Base-by-base conservation (phyloP, 2,888 invertebrate species). In the Tiphia femorata region DNA sequence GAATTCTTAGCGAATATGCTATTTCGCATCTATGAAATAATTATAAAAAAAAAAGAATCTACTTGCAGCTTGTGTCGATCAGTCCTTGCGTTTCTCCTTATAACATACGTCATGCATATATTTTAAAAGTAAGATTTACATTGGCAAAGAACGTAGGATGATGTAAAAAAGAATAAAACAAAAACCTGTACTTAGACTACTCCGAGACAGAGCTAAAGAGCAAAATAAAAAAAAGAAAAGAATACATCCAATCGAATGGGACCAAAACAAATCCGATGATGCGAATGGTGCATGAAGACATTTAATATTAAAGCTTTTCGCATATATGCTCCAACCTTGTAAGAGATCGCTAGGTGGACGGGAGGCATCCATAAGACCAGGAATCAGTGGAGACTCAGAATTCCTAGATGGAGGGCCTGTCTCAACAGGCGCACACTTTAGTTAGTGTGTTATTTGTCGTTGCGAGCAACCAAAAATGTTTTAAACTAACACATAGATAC, bases 301-400 rank as follows among this genome's bases (percentile, higher is more conserved):
- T 3, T 23, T 43, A 43, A 29, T 19, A 30, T 20, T 19, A 30
- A 30, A 44, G 2, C n/a, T 50, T 68, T 70, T 62, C 60, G 61
- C 63, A 69, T 70, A 59, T 68, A 60, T 72, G 69, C 63, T 78
- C 83, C 79, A 82, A 84, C 84, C 82, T 81, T 82, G 84, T 73
- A 83, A 76, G 69, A 85, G 83, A 78, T 87, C 87, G 80, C 88
- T 88, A 75, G 88, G 86, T 70, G 88, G 86, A 76, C 86, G 86
- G 71, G 86, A 87, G 70, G 87, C 83, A 77, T 88, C 88, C 84
- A 87, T 84, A 72, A 86, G 87, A 85, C 91, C 90, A 85, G 89
- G 86, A 77, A 87, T 87, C 73, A 86, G 82, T 66, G 91, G 90
- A 73, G 92, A 91, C 80, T 90, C 88, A 66, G 89, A 89, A 75